Conservation (phyloP, 2,797 vertebrate species). For the Eremophila alpestris region DNA sequence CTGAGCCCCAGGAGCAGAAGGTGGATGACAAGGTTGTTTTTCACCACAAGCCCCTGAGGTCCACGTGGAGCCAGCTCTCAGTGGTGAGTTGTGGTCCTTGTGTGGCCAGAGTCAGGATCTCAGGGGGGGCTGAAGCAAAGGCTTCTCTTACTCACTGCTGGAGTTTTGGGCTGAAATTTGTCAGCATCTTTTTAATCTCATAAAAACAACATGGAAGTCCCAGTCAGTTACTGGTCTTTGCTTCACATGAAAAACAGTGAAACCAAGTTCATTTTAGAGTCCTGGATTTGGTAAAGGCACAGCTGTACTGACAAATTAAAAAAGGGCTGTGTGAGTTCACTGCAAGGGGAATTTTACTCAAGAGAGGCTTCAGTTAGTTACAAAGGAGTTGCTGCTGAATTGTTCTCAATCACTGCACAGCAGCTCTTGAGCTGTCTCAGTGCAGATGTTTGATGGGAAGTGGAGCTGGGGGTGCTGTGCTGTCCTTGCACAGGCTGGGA, state of each 20-base stretch:
- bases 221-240: not conserved
- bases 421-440: not conserved
- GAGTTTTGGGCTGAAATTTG: not conserved
- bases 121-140: not conserved
- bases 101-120: not conserved
- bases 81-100: constrained; percentile 78
- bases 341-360: not conserved
- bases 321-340: not conserved
- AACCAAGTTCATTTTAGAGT: not conserved
- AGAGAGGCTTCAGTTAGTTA: not conserved
- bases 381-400: not conserved
- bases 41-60: constrained; percentile 87
- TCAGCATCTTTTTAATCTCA: not conserved
- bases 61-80: constrained; percentile 93
- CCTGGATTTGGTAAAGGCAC: not conserved
- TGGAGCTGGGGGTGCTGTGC: not conserved
- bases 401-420: not conserved
- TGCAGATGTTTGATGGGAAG: not conserved
- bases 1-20: constrained; percentile 81
- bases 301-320: not conserved
- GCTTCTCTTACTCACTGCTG: not conserved
- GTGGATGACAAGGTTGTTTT: constrained; percentile 84
- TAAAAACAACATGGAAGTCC: not conserved
- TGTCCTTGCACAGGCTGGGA: not conserved
- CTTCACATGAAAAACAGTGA: not conserved